phyloP scores from a whole-genome alignment of 2,113 vertebrate genomes.

The Tachycineta bicolor region DNA sequence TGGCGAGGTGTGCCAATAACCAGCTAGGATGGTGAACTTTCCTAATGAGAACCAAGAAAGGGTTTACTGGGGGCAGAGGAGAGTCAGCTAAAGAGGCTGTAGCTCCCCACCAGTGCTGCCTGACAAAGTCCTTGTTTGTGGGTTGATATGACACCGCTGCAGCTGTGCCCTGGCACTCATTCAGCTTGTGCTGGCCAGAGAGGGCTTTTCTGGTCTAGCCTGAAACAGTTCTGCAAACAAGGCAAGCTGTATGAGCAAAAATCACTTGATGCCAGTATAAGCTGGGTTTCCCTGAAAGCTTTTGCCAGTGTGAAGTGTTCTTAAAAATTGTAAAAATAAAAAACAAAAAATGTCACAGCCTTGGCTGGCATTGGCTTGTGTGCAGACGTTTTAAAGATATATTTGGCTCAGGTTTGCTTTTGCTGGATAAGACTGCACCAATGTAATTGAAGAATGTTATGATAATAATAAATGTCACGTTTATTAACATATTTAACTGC shows the following conservation, averaged over 20 bases:
- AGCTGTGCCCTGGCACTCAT: background rate
- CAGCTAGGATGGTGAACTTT: background rate
- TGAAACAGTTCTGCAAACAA: constrained; percentile 37
- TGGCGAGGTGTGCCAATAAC: background rate
- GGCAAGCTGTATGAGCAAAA: constrained; percentile 46
- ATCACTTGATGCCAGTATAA: constrained; percentile 46
- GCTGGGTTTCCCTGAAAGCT: constrained; percentile 27
- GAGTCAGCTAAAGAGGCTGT: background rate
- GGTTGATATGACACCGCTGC: background rate
- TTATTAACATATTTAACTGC: constrained; percentile 59
- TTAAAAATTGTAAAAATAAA: constrained; percentile 58
- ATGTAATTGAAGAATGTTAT: constrained; percentile 59
- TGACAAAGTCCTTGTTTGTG: background rate
- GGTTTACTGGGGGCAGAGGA: background rate
- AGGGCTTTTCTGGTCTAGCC: background rate
- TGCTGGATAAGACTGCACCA: constrained; percentile 26
- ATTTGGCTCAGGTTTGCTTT: constrained; percentile 53
- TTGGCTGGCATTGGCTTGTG: constrained; percentile 38
- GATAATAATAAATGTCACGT: constrained; percentile 44
- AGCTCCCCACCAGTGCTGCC: background rate
- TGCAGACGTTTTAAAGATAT: constrained; percentile 18
- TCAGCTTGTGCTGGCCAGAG: background rate
- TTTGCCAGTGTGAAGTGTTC: constrained; percentile 52
- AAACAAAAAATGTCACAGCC: constrained; percentile 4
- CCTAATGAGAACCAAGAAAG: background rate